Evolutionary conservation across 2,113 vertebrate species (phyloP), one percentile per base, ranked within the genome.

Genomic region (Myrmecobius fasciatus): DNA sequence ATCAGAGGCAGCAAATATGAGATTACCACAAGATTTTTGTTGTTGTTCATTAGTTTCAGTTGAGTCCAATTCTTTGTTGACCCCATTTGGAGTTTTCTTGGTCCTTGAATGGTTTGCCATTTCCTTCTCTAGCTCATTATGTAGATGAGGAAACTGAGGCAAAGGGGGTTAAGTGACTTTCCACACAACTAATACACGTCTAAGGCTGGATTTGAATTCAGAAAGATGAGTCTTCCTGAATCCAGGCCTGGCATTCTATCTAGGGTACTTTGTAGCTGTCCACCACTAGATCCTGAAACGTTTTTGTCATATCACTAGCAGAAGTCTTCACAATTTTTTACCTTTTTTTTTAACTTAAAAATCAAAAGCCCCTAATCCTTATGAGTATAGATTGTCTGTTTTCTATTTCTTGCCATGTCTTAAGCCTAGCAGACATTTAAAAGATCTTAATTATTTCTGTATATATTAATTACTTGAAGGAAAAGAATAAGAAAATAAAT

Each of bases 1-100:
- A 91, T 5, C 6, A 83, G 17, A 83, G 67, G 0, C 94, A 90
- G 90, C 53, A 95, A 93, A 96, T 28, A n/a, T 51, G 54, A 94
- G 53, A 56, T 3, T 43, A 83, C 20, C 20, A 8, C 20, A 4
- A 43, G 67, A 83, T 83, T 83, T 83, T 83, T 83, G 11, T 56
- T 60, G 14, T 83, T 43, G n/a, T 83, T 43, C 20, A 83, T 17
- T 43, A 6, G 10, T 75, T 75, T 36, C 4, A 75, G 31, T 75
- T 83, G 67, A 22, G 36, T 8, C n/a, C n/a, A 22, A 43, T 7
- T 83, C n/a, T 75, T 75, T 24, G 17, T 43, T 43, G 36, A 83
- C 67, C 67, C 17, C 20, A 22, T 83, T 83, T 83, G n/a, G 67
- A 1, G 7, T 43, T 83, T 83, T 83, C 20, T 43, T 83, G 67